Conservation (phyloP, 2,797 vertebrate genomes). For the Anas acuta region DNA sequence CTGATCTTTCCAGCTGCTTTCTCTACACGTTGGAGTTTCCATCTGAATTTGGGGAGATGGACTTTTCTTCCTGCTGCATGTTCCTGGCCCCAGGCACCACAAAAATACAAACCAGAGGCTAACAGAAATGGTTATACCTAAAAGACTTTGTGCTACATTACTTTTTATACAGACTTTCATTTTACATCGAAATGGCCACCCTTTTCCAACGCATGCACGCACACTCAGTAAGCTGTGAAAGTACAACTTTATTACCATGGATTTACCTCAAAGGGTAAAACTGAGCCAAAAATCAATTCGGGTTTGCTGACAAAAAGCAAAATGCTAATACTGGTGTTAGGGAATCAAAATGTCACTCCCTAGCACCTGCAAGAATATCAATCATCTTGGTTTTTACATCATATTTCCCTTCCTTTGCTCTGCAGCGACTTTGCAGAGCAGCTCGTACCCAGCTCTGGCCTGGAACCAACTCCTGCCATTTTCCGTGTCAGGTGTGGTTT, state of each 20-base stretch:
- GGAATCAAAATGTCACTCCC: conserved; percentile 64
- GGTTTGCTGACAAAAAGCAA: conserved; percentile 70
- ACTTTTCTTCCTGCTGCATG: not conserved
- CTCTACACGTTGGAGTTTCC: not conserved
- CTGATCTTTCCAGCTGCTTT: not conserved
- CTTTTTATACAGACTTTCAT: not conserved
- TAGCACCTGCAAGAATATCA: conserved; percentile 53
- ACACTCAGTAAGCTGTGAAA: conserved; percentile 45
- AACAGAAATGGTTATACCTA: not conserved
- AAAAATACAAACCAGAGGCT: conserved; percentile 3
- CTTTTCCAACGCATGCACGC: not conserved
- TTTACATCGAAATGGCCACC: not conserved
- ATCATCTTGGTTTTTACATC: conserved; percentile 28
- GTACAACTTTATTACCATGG: conserved; percentile 53
- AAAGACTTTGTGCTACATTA: conserved; percentile 38
- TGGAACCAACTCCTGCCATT: not conserved
- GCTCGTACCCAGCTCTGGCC: not conserved
- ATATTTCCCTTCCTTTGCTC: conserved; percentile 25
- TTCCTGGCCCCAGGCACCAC: not conserved
- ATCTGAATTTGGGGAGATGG: not conserved
- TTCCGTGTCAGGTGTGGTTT: conserved; percentile 22
- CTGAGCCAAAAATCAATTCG: conserved; percentile 64
- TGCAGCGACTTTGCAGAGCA: not conserved
- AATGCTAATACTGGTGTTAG: conserved; percentile 62
- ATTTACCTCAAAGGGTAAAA: conserved; percentile 65